These are phyloP conservation scores for Lochmaea crataegi DNA, from an alignment of 2,888 invertebrate species.

Conservation along the genomic window DNA sequence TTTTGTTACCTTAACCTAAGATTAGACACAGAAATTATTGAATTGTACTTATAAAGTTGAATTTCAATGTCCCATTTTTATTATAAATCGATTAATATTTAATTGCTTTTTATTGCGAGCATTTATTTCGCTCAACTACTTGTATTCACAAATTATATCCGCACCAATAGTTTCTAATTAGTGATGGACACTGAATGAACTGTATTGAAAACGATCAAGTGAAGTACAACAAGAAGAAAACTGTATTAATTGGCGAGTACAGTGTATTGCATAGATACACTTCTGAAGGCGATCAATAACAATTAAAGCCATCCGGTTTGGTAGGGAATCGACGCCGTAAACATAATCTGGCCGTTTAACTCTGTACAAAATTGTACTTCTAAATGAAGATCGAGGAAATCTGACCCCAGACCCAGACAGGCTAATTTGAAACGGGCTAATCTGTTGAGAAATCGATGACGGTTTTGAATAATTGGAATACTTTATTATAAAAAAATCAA, in stretches of 20 bases:
- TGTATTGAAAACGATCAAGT: background rate
- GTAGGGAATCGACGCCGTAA: background rate
- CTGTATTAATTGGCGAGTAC: background rate
- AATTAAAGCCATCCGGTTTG: slow-evolving; percentile 1
- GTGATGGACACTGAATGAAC: background rate
- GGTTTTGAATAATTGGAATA: too few relatives aligned
- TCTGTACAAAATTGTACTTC: background rate
- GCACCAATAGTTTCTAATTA: background rate
- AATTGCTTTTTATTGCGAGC: too few relatives aligned
- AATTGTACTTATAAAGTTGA: too few relatives aligned
- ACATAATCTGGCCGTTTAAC: slow-evolving; percentile 1
- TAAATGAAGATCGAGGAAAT: slow-evolving; percentile 1
- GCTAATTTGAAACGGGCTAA: background rate
- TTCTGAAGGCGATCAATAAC: slow-evolving; percentile 7
- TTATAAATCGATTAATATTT: too few relatives aligned
- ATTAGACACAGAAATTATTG: too few relatives aligned
- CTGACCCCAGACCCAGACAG: background rate
- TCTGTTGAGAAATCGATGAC: background rate
- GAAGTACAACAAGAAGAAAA: background rate
- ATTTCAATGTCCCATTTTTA: too few relatives aligned
- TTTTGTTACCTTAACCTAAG: too few relatives aligned
- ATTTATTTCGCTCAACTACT: too few relatives aligned
- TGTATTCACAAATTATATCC: too few relatives aligned
- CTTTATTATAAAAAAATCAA: too few relatives aligned
- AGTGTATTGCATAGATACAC: background rate